phyloP scores from a whole-genome alignment of 2,113 vertebrate species.

The Embiotoca jacksoni region DNA sequence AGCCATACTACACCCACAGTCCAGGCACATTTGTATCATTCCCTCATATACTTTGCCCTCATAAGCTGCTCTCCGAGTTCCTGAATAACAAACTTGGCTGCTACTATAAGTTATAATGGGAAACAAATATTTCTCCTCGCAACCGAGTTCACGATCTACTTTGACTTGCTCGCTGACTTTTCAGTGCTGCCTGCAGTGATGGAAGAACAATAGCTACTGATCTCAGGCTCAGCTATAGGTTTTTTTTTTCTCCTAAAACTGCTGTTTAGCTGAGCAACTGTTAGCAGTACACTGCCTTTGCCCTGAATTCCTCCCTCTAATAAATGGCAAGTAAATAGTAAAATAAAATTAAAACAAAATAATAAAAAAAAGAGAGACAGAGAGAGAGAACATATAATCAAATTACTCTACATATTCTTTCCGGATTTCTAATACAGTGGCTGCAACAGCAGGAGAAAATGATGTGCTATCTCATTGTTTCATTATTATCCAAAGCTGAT shows the following conservation, averaged over 20 bases:
- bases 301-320: conserved; percentile 45
- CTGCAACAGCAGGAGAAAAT: conserved; percentile 43
- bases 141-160: conserved; percentile 61
- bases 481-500: conserved; percentile 77
- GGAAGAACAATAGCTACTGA: conserved; percentile 51
- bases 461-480: conserved; percentile 71
- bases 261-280: conserved; percentile 15
- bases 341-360: background rate
- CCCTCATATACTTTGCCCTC: conserved; percentile 62
- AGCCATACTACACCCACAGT: conserved; percentile 58
- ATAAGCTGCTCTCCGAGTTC: conserved; percentile 39
- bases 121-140: conserved; percentile 66
- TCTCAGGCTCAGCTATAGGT: conserved; percentile 35
- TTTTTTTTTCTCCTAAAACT: conserved; percentile 42
- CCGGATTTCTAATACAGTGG: conserved; percentile 60
- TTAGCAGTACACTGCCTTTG: conserved; percentile 41
- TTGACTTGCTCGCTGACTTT: conserved; percentile 52
- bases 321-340: conserved; percentile 21
- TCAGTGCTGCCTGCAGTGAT: conserved; percentile 25
- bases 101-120: conserved; percentile 37
- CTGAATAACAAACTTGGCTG: conserved; percentile 48
- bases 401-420: conserved; percentile 63
- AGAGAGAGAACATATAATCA: conserved; percentile 54
- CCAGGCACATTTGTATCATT: conserved; percentile 65
- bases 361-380: background rate